These are phyloP conservation scores for Atta colombica DNA, from an alignment of 1,140 invertebrate species.

Conservation along the genomic window DNA sequence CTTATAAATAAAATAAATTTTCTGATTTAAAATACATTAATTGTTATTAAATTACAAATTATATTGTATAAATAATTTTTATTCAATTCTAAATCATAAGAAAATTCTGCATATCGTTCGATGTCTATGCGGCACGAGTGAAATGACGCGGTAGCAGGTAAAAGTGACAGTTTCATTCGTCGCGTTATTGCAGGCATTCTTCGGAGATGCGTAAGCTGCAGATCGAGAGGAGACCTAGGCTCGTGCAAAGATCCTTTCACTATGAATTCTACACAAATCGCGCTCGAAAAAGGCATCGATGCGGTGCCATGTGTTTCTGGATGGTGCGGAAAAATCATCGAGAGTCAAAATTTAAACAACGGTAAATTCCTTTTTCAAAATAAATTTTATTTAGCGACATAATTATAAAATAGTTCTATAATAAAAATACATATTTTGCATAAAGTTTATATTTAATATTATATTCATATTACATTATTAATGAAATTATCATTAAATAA, in stretches of 20 bases:
- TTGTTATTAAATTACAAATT: background rate
- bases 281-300: conserved; percentile 90
- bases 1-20: background rate
- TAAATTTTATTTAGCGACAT: background rate
- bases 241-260: conserved; percentile 95
- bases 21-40: background rate
- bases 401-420: background rate
- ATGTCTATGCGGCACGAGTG: background rate
- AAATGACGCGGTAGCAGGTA: conserved; percentile 2
- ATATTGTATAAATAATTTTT: conserved; percentile 4
- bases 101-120: background rate
- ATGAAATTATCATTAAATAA: conserved; percentile 28
- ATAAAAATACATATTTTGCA: conserved; percentile 15
- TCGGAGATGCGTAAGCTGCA: conserved; percentile 92
- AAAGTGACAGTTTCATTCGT: conserved; percentile 51
- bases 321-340: conserved; percentile 97
- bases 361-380: conserved; percentile 77
- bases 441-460: conserved; percentile 11
- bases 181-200: conserved; percentile 85
- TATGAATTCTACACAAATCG: conserved; percentile 91
- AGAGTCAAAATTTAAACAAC: conserved; percentile 89
- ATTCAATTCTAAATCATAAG: background rate
- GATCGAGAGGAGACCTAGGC: conserved; percentile 94
- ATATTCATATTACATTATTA: conserved; percentile 18
- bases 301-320: conserved; percentile 95